These are phyloP conservation scores for Rhopilema esculentum DNA, from an alignment of 30 jellyfish, hydroid and myxozoan species.

Conservation along the genomic window DNA sequence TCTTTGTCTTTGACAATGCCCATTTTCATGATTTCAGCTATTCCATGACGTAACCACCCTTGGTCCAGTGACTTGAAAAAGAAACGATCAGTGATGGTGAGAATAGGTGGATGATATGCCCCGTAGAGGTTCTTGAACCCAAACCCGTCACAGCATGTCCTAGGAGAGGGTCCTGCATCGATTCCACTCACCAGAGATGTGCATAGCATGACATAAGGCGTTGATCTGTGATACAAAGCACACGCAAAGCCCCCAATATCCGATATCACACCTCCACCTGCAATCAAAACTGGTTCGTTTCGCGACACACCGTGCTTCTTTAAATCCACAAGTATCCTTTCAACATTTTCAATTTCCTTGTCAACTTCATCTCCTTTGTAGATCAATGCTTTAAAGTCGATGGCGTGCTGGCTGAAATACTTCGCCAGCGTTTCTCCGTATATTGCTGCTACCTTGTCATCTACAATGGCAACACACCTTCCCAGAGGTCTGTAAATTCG, in stretches of 20 bases:
- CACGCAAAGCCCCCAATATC: conserved; percentile 76
- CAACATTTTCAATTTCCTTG: conserved; percentile 62
- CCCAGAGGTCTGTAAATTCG: conserved; percentile 61
- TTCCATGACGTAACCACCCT: conserved; percentile 76
- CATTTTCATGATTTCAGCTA: conserved; percentile 73
- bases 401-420: conserved; percentile 33
- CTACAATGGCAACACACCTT: conserved; percentile 62
- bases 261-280: conserved; percentile 70
- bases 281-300: conserved; percentile 62
- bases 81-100: conserved; percentile 60
- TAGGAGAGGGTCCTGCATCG: conserved; percentile 77
- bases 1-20: conserved; percentile 56
- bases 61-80: conserved; percentile 47
- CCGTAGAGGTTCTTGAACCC: conserved; percentile 74
- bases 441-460: conserved; percentile 37
- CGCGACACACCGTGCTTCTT: conserved; percentile 71
- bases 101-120: conserved; percentile 71
- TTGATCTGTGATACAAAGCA: conserved; percentile 61
- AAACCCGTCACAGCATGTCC: conserved; percentile 72
- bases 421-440: conserved; percentile 26
- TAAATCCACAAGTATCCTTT: conserved; percentile 52
- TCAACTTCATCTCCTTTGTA: conserved; percentile 67
- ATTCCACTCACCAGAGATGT: conserved; percentile 66
- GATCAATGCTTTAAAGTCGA: conserved; percentile 27
- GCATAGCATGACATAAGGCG: conserved; percentile 77